These are phyloP conservation scores for Holotrichia oblita DNA, from an alignment of 1,140 invertebrate genomes.

Conservation along the genomic window DNA sequence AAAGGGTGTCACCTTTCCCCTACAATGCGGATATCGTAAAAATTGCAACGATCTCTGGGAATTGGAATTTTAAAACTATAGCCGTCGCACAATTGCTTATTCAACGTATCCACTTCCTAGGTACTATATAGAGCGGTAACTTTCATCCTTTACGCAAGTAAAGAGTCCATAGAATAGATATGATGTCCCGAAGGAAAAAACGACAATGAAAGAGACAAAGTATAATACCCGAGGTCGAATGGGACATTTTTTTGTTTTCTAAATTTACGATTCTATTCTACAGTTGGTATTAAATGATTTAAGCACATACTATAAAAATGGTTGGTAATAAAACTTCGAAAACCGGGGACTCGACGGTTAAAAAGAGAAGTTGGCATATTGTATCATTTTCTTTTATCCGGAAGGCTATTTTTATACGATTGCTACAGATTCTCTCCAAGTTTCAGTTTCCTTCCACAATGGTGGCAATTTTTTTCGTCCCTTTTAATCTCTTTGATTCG, in stretches of 20 bases:
- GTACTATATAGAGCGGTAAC: not conserved
- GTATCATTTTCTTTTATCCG: too few species aligned
- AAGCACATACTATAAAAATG: not conserved
- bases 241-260: too few species aligned
- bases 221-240: too few species aligned
- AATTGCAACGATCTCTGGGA: not conserved
- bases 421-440: too few species aligned
- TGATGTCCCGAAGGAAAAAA: not conserved
- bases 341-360: too few species aligned
- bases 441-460: too few species aligned
- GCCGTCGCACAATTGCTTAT: not conserved
- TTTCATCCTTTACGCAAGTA: not conserved
- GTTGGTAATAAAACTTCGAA: not conserved
- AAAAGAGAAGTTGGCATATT: too few species aligned
- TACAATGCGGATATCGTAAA: not conserved
- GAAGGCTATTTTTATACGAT: too few species aligned
- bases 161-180: not conserved
- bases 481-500: too few species aligned
- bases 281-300: not conserved
- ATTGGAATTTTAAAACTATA: not conserved
- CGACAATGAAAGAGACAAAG: not conserved
- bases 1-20: too few species aligned
- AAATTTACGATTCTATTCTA: not conserved
- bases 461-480: too few species aligned
- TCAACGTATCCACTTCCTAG: not conserved